Evolutionary conservation across 2,797 vertebrate species (phyloP), one percentile per base, ranked within the genome.

Genomic region (Florisuga fusca): DNA sequence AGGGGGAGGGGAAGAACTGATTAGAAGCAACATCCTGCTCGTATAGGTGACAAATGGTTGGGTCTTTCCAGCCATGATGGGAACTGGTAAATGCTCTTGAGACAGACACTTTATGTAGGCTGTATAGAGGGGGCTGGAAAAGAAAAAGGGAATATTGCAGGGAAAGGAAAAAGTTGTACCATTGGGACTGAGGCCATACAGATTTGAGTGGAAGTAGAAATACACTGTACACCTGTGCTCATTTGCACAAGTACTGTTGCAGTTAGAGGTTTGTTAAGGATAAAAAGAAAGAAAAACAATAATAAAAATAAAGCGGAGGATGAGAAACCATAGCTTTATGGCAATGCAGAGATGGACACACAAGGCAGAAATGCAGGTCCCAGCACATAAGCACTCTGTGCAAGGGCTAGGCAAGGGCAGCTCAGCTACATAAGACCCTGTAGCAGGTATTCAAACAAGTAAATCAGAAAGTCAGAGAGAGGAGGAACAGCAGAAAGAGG

Each of bases 141-240:
- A 48, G 13, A 36, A 69, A 82, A 73, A 54, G 6, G 9, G 3
- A 29, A 16, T 38, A 3, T 12, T 80, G 16, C 10, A 21, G 23
- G 41, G 10, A 53, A 87, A 63, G 10, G 45, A 25, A 29, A 33
- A 45, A 18, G 10, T 46, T 51, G 9, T 25, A 67, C 33, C 3
- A 4, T 9, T 54, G 20, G 21, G 33, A 4, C 29, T 89, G 6
- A 67, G 51, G 22, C 23, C 23, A 8, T 12, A 50, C 2, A 45
- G 23, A 51, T 34, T 80, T 5, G 6, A 68, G 7, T 57, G n/a
- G 45, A 82, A 67, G 18, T 14, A 75, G n/a, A 74, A 73, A 62
- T 0, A 0, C n/a, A 38, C 8, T 0, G 0, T n/a, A 34, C 9
- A 34, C 8, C 11, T 48, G 2, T 54, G 16, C 4, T 68, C 4